A percentile compares a stretch with the other conserved stretches of the same genome.
These are phyloP conservation scores for Xestia c-nigrum DNA, from an alignment of 2,888 invertebrate genomes.

Conservation along the genomic window DNA sequence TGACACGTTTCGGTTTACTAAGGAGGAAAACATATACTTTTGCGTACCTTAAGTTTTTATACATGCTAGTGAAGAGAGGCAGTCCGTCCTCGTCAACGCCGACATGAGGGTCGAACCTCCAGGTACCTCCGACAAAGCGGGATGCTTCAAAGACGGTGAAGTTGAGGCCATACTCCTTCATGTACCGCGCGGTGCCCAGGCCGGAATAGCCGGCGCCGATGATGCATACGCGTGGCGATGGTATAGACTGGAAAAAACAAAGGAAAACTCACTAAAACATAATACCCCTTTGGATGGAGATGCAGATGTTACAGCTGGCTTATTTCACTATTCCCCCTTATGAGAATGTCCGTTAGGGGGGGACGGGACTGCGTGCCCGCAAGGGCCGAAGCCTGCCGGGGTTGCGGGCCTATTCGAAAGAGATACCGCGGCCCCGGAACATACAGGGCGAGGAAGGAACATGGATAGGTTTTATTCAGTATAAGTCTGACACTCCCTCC, in stretches of 20 bases:
- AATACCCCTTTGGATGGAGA: background rate
- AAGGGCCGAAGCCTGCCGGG: no score
- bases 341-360: no score
- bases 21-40: conserved; percentile 8
- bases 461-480: no score
- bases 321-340: no score
- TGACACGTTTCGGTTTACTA: no score
- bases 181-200: conserved; percentile 91
- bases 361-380: no score
- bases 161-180: conserved; percentile 87
- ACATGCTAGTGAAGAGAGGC: conserved; percentile 95
- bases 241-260: conserved; percentile 69
- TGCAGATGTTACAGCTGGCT: background rate
- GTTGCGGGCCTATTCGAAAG: no score
- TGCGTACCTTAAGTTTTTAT: conserved; percentile 91
- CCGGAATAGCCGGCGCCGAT: conserved; percentile 95
- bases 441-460: no score
- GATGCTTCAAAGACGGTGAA: conserved; percentile 93
- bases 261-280: background rate
- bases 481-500: no score
- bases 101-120: conserved; percentile 93
- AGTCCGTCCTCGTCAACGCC: conserved; percentile 92
- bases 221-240: conserved; percentile 83
- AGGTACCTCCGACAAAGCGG: conserved; percentile 93
- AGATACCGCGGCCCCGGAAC: no score